Evolutionary conservation across 2,113 vertebrate genomes (phyloP), one percentile per base, ranked within the genome.

Genomic region (Brachyhypopomus gauderio): DNA sequence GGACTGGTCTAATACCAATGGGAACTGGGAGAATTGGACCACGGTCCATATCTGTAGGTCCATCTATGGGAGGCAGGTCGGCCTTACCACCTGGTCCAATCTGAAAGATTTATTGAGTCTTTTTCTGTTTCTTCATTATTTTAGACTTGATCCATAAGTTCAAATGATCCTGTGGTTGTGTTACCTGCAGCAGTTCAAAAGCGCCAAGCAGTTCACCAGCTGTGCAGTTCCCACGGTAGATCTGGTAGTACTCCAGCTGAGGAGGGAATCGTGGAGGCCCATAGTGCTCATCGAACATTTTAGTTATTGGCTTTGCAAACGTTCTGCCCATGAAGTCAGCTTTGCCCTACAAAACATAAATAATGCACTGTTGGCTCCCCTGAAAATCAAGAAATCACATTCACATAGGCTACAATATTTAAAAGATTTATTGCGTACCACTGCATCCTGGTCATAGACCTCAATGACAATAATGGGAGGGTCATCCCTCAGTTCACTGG

Each of bases 291-390:
- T 98, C 95, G 0, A 95, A 95, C 97, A 99, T 99, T 91, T 98
- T 99, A 77, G 98, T 97, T 80, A 97, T 87, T 0, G 97, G 97
- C 66, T 99, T 99, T 84, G 97, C 97, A 1, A 99, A 98, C 0
- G 97, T 98, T 79, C 97, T 92, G 19, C 97, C 97, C 95, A 99
- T 99, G 91, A 99, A 99, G 79, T 99, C 97, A 0, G 95, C 96
- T 92, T 99, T 99, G 36, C 97, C 97, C 97, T 99, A 75, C 19
- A 72, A 36, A 3, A 72, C 60, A n/a, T 16, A 80, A 12, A 19
- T 36, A 23, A 34, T 30, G 19, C 62, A 55, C 5, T 19, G 70
- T 82, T 55, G 27, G 41, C 45, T 30, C n/a, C 19, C 38, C 41
- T 7, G 23, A 11, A 67, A 11, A 67, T 9, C 25, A 4, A 45